These are phyloP conservation scores for Syngnathus scovelli DNA, from an alignment of 2,113 vertebrate species.

Conservation along the genomic window DNA sequence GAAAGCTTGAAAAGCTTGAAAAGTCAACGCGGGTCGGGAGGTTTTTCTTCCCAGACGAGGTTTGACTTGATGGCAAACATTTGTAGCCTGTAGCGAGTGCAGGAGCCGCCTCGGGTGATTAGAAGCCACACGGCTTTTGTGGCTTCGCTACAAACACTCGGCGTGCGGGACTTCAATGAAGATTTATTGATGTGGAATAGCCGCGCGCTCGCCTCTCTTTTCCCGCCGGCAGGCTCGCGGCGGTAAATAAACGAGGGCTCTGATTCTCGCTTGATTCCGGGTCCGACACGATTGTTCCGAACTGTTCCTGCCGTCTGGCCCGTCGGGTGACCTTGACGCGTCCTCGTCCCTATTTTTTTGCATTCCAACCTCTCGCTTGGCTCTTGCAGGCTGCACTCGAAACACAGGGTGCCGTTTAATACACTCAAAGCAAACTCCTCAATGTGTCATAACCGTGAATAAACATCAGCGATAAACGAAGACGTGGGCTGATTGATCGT, in stretches of 20 bases:
- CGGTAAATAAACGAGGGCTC: slow-evolving; percentile 22
- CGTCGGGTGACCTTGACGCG: neutral
- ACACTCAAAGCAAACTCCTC: neutral
- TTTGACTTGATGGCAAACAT: neutral
- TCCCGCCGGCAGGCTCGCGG: slow-evolving; percentile 20
- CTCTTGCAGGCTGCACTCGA: neutral
- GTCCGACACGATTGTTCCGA: neutral
- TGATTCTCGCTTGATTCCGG: slow-evolving; percentile 3
- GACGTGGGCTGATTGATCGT: neutral
- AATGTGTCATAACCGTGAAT: neutral
- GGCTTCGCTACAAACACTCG: neutral
- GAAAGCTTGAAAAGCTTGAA: neutral
- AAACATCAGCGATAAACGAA: neutral
- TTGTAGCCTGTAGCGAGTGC: neutral
- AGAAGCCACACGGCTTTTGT: neutral
- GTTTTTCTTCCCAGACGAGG: neutral
- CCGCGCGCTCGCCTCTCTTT: slow-evolving; percentile 16
- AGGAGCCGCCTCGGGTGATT: neutral
- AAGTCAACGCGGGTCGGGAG: neutral
- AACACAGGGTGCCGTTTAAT: neutral
- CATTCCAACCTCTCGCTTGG: neutral
- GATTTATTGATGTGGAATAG: slow-evolving; percentile 37
- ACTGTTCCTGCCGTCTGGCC: neutral
- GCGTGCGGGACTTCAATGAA: neutral
- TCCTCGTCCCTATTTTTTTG: neutral